These are phyloP conservation scores for Limnephilus auricula DNA, from an alignment of 2,888 invertebrate species.

Conservation along the genomic window DNA sequence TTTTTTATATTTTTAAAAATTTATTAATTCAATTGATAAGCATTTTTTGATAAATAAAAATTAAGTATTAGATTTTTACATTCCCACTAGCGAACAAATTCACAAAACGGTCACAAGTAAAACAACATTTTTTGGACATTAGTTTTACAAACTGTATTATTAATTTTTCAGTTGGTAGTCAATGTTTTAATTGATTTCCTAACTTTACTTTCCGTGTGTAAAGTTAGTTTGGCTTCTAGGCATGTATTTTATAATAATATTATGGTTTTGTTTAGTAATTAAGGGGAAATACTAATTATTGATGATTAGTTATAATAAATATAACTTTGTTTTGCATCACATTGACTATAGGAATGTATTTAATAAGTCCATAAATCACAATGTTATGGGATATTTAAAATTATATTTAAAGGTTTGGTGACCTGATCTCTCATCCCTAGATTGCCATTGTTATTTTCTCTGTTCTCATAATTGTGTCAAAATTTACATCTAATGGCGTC, in stretches of 20 bases:
- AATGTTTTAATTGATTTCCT: slow-evolving; percentile 36
- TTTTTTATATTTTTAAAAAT: neutral
- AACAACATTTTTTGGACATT: neutral
- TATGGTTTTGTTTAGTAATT: neutral
- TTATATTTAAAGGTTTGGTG: neutral
- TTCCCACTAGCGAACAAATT: slow-evolving; percentile 22
- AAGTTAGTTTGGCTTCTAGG: slow-evolving; percentile 9
- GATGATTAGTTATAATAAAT: neutral
- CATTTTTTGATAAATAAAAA: neutral
- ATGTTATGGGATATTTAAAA: neutral
- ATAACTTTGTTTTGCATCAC: neutral
- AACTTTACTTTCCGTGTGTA: neutral
- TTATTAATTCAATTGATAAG: neutral
- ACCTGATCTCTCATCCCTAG: neutral
- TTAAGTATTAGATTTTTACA: slow-evolving; percentile 19
- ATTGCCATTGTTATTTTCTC: neutral
- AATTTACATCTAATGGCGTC: neutral
- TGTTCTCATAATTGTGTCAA: neutral
- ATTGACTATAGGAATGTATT: neutral
- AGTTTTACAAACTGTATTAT: neutral
- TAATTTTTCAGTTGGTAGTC: slow-evolving; percentile 12
- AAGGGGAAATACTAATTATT: neutral
- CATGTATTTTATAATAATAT: slow-evolving; percentile 10
- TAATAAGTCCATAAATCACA: neutral
- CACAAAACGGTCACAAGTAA: slow-evolving; percentile 9